Percentiles rank a stretch among this genome's conserved stretches.
These are phyloP conservation scores for Centroberyx gerrardi DNA, from an alignment of 2,797 vertebrate genomes.

Conservation along the genomic window DNA sequence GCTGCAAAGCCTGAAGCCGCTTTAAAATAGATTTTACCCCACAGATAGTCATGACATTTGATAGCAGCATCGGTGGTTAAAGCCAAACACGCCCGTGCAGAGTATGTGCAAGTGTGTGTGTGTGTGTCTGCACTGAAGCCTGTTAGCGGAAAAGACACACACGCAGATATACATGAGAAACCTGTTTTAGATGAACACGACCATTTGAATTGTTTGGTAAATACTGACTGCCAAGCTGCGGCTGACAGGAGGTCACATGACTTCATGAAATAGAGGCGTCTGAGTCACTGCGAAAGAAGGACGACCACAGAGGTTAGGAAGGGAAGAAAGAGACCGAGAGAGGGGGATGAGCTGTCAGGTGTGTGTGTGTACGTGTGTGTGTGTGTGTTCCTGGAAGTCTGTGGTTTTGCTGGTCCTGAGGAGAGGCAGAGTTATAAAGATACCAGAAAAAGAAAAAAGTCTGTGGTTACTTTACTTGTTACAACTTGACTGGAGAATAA, in stretches of 20 bases:
- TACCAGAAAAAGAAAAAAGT: too few species aligned
- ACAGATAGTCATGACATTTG: neutral
- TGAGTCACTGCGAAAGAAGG: slow-evolving; percentile 29
- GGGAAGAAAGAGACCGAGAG: too few species aligned
- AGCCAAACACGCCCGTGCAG: neutral
- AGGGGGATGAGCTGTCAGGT: neutral
- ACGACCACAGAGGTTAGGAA: slow-evolving; percentile 19
- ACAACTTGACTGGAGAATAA: too few species aligned
- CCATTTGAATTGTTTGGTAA: neutral
- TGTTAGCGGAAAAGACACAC: too few species aligned
- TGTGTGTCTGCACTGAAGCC: too few species aligned
- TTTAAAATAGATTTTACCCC: slow-evolving; percentile 14
- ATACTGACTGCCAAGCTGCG: neutral
- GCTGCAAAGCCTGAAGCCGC: neutral
- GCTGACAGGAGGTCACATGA: slow-evolving; percentile 26
- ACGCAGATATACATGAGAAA: too few species aligned
- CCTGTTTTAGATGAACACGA: too few species aligned
- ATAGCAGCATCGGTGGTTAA: neutral
- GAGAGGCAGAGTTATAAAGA: too few species aligned
- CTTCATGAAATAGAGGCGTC: slow-evolving; percentile 19
- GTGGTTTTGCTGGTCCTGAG: neutral
- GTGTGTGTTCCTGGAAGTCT: slow-evolving; percentile 39
- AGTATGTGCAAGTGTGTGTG: neutral
- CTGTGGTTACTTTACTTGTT: too few species aligned
- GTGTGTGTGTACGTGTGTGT: slow-evolving; percentile 23